Percentiles rank a stretch among this genome's conserved stretches.
phyloP scores from a whole-genome alignment of 2,797 vertebrate genomes.

The Acanthis flammea region DNA sequence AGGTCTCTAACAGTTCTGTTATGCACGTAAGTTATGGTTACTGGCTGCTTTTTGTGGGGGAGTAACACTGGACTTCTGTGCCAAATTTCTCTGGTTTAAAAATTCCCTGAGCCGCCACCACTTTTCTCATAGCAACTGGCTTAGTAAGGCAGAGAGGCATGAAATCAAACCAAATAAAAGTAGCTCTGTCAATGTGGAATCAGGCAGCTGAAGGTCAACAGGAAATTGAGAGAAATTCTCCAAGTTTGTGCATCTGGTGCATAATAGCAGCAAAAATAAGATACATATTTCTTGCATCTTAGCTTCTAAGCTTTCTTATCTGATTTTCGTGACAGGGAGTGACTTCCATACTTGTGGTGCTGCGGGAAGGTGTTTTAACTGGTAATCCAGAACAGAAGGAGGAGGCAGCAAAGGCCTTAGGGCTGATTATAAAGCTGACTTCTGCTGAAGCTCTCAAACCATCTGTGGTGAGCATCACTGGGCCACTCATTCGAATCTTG shows the following conservation, averaged over 20 bases:
- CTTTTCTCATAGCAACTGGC: conserved; percentile 55
- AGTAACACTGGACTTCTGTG: conserved; percentile 18
- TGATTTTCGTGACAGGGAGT: conserved; percentile 82
- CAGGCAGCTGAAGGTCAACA: conserved; percentile 52
- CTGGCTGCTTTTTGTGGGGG: conserved; percentile 15
- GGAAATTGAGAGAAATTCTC: conserved; percentile 28
- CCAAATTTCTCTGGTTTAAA: conserved; percentile 52
- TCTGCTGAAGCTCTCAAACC: conserved; percentile 93
- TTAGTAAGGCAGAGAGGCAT: conserved; percentile 21
- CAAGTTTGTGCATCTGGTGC: conserved; percentile 16
- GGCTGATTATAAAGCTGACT: conserved; percentile 91
- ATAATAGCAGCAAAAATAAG: conserved; percentile 7
- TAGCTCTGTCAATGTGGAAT: conserved; percentile 21
- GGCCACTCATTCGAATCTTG: conserved; percentile 95
- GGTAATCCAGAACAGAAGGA: conserved; percentile 98
- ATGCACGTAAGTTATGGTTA: background rate
- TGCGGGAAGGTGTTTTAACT: conserved; percentile 93
- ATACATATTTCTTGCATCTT: background rate
- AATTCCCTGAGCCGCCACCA: conserved; percentile 28
- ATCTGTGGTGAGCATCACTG: conserved; percentile 95
- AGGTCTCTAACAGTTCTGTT: background rate
- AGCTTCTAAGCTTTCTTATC: background rate
- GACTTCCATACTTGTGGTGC: conserved; percentile 92
- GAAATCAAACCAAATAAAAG: conserved; percentile 53
- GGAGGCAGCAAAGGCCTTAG: conserved; percentile 93